Base-by-base conservation (phyloP, 2,797 vertebrate species). In the Picus viridis region DNA sequence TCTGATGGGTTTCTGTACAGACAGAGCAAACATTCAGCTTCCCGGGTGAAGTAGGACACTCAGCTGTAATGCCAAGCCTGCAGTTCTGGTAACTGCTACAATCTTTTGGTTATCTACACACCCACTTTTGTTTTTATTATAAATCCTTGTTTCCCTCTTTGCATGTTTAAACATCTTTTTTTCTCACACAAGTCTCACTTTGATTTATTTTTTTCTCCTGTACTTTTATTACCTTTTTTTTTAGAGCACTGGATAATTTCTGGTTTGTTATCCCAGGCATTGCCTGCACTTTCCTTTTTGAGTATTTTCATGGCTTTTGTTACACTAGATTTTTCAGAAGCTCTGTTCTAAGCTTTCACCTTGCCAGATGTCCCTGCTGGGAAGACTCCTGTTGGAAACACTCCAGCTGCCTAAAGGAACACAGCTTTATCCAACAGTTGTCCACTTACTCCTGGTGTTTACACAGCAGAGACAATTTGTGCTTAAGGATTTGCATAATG, bases 1-100 rank as follows among this genome's bases (percentile, higher is more conserved):
- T 32, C 30, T 80, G 9, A 36, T 17, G 7, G 7, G 1, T 49
- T 80, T 82, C 47, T 24, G 13, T 6, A 36, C 8, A 10, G 32
- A 15, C 16, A 58, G 11, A 6, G 8, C 23, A 67, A 76, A 76
- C 6, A 6, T 54, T 83, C 10, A 27, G 12, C 10, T 67, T 72
- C 14, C 6, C 17, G 18, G 36, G 8, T 53, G 51, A 71, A 82
- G 62, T 12, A 32, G 16, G 4, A 68, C 27, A 43, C 4, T 39
- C 18, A 43, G 16, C 56, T 39, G 3, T 56, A 58, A 17, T 0
- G 12, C 20, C 23, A 70, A 4, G 4, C 53, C n/a, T 2, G 0
- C 32, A 73, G 24, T 32, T 84, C 20, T 67, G 9, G 11, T 67
- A 58, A 36, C 18, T 61, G 54, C 18, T 75, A 18, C 26, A 53